Base-by-base conservation (phyloP, 2,113 vertebrate genomes). In the Tautogolabrus adspersus region DNA sequence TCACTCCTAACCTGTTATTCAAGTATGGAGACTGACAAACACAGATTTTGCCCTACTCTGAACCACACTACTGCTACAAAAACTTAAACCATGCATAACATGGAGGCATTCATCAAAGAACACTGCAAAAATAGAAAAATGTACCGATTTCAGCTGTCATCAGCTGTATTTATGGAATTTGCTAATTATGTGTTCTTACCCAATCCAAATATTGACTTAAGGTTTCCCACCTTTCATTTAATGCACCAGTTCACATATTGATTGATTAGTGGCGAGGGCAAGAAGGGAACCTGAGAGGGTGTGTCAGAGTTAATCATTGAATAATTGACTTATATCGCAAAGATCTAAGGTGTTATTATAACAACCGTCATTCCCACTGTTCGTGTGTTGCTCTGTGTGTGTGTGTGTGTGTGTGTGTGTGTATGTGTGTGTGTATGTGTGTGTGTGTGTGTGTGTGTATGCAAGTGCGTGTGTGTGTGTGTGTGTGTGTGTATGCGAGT, bases 121-220 rank as follows among this genome's bases (percentile, higher is more conserved):
- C 60, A 19, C 51, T 10, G 11, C 52, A 52, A 68, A 82, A 55
- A 49, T 37, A n/a, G 59, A 77, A 87, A 81, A 65, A 38, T 75
- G 46, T 64, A 38, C 18, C 42, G 10, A 63, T 83, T 79, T 74
- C 64, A 89, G 69, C 89, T 90, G 88, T 91, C 87, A 66, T 66
- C 83, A 16, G 56, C 55, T 49, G 6, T 34, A 84, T 81, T 88
- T 84, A 82, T 87, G 66, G 55, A 82, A 89, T 91, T 88, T 88
- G 62, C 22, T 86, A 87, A 89, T 90, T 10, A 85, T 79, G 87
- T 84, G 72, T 73, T 78, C 69, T 78, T 68, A 79, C 59, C 88
- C 83, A 83, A 72, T 84, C 66, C 76, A 88, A 91, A 92, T 85
- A 91, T 92, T 92, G 85, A 92, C 85, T 84, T 75, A 71, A 82